Percentiles rank a stretch among this genome's conserved stretches.
phyloP scores from a whole-genome alignment of 2,888 invertebrate species.

The Hypercompe scribonia region DNA sequence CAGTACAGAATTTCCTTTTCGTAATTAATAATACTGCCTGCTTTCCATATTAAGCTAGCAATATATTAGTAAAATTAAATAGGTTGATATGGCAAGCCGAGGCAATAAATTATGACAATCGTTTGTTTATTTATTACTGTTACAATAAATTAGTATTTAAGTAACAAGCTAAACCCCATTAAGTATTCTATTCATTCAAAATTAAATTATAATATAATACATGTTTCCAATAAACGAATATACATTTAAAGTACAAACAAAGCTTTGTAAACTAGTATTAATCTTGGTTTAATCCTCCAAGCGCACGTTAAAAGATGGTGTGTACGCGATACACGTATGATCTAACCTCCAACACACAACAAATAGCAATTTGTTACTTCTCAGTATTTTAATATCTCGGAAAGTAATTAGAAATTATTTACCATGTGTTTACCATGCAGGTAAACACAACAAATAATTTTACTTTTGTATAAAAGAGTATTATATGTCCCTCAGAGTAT shows the following conservation, averaged over 20 bases:
- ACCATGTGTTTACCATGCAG: background rate
- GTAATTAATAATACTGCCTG: constrained; percentile 30
- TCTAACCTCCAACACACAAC: background rate
- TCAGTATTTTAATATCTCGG: background rate
- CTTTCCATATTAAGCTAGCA: constrained; percentile 19
- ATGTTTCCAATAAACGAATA: no score
- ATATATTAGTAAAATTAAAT: constrained; percentile 52
- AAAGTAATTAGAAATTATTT: background rate
- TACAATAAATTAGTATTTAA: constrained; percentile 17
- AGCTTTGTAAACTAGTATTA: no score
- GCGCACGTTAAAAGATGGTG: background rate
- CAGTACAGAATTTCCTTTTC: constrained; percentile 16
- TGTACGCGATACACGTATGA: background rate
- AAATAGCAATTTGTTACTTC: background rate
- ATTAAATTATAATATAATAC: no score
- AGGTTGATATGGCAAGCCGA: constrained; percentile 49
- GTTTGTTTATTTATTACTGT: constrained; percentile 21
- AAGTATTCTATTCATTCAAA: background rate
- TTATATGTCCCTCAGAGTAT: no score
- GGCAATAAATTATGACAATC: constrained; percentile 41
- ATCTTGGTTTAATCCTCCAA: background rate
- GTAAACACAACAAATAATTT: background rate
- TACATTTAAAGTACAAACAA: no score
- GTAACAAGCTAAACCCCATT: background rate
- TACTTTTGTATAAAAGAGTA: no score